Percentiles rank a stretch among this genome's conserved stretches.
Evolutionary conservation across 2,113 vertebrate genomes (phyloP).

Genomic region (Clinocottus analis): DNA sequence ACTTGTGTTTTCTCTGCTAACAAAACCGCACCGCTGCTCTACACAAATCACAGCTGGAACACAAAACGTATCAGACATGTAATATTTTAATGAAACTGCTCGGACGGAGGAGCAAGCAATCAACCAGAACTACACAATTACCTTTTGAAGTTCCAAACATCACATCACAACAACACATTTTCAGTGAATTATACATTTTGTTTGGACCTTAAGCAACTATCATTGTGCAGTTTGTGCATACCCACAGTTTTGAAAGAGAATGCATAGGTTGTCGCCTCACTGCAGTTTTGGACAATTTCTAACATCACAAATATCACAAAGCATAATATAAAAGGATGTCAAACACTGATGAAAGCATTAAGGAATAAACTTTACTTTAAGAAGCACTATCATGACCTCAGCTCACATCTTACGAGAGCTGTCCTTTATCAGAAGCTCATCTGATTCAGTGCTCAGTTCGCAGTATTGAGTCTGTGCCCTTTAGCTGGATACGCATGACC

Average conservation of each 20-base stretch:
- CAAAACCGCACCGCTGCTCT: background rate
- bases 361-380: background rate
- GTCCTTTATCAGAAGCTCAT: constrained; percentile 10
- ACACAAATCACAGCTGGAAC: background rate
- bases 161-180: too few relatives aligned
- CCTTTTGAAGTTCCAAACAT: background rate
- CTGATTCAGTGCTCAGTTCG: background rate
- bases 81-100: background rate
- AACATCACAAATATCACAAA: background rate
- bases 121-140: background rate
- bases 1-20: constrained; percentile 1
- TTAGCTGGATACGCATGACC: background rate
- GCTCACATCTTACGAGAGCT: background rate
- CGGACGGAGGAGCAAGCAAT: background rate
- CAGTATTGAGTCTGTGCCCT: background rate
- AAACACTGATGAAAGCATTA: constrained; percentile 3
- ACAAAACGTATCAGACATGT: too few relatives aligned
- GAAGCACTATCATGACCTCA: background rate
- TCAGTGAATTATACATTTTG: too few relatives aligned
- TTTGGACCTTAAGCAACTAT: background rate
- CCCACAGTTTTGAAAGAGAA: background rate
- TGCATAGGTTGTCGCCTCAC: background rate
- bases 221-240: background rate
- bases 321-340: background rate
- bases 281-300: background rate